Conservation (phyloP, 2,888 invertebrate species). For the Chymomyza caudatula region DNA sequence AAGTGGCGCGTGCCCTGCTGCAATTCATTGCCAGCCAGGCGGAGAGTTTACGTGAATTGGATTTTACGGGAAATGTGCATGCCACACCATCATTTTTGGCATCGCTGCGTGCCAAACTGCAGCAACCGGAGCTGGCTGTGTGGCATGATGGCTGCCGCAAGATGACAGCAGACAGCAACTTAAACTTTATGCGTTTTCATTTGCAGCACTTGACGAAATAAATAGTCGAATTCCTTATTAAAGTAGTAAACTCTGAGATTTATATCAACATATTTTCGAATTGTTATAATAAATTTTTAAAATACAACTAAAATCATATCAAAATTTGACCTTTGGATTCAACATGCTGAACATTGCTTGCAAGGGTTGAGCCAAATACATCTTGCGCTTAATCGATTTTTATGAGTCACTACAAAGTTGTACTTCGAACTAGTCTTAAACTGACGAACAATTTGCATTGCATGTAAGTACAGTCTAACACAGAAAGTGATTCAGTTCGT, state of each 20-base stretch:
- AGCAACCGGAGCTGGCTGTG: slow-evolving; percentile 25
- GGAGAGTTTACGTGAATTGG: slow-evolving; percentile 51
- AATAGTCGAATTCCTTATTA: slow-evolving; percentile 11
- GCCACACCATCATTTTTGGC: slow-evolving; percentile 56
- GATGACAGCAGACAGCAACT: slow-evolving; percentile 38
- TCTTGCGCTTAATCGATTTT: too few relatives aligned
- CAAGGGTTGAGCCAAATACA: too few relatives aligned
- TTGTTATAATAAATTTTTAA: neutral
- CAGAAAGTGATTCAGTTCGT: neutral
- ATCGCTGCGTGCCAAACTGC: slow-evolving; percentile 29
- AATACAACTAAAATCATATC: neutral
- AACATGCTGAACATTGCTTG: too few relatives aligned
- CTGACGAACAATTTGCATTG: slow-evolving; percentile 5
- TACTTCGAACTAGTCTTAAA: too few relatives aligned
- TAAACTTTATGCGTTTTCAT: slow-evolving; percentile 52
- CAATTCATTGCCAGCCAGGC: slow-evolving; percentile 49
- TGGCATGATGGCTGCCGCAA: slow-evolving; percentile 47
- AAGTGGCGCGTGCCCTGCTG: slow-evolving; percentile 40
- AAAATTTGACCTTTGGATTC: too few relatives aligned
- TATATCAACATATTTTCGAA: neutral
- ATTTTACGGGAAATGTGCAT: slow-evolving; percentile 58
- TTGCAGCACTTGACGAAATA: slow-evolving; percentile 43
- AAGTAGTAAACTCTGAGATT: neutral
- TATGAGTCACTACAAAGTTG: too few relatives aligned
- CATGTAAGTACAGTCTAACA: slow-evolving; percentile 32